These are phyloP conservation scores for Fragum sueziense DNA, from an alignment of 2,888 invertebrate genomes.

Conservation along the genomic window DNA sequence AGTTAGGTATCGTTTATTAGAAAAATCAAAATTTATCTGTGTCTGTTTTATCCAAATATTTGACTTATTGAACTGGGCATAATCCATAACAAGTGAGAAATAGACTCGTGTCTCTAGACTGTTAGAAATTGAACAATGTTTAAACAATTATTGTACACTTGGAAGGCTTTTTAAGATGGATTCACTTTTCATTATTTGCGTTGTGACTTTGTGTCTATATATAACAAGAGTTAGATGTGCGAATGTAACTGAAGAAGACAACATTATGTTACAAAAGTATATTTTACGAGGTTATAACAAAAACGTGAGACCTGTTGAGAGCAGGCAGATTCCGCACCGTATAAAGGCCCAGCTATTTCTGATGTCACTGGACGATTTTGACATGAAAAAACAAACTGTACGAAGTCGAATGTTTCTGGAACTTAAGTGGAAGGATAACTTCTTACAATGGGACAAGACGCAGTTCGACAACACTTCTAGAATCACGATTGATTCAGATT, in stretches of 20 bases:
- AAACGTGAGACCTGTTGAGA: constrained; percentile 17
- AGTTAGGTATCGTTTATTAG: not conserved
- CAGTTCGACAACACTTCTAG: constrained; percentile 25
- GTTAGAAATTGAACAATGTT: no score
- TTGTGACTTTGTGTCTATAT: no score
- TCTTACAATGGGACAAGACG: constrained; percentile 20
- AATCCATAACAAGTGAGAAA: no score
- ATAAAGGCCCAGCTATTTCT: not conserved
- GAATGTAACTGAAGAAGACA: not conserved
- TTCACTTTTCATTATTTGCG: no score
- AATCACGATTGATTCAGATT: constrained; percentile 30
- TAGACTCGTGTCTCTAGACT: no score
- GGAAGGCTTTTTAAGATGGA: no score
- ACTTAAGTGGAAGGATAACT: constrained; percentile 48
- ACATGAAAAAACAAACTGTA: constrained; percentile 23
- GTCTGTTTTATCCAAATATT: not conserved
- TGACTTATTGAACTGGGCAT: not conserved
- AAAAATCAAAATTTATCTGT: not conserved
- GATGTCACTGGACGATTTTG: constrained; percentile 22
- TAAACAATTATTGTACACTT: no score
- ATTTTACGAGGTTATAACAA: not conserved
- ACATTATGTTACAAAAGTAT: not conserved
- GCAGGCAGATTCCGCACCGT: not conserved
- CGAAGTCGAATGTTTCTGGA: constrained; percentile 19
- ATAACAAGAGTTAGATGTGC: not conserved